A percentile compares a stretch with the other conserved stretches of the same genome.
These are phyloP conservation scores for Pristis pectinata DNA, from an alignment of 2,797 vertebrate species.

Conservation along the genomic window DNA sequence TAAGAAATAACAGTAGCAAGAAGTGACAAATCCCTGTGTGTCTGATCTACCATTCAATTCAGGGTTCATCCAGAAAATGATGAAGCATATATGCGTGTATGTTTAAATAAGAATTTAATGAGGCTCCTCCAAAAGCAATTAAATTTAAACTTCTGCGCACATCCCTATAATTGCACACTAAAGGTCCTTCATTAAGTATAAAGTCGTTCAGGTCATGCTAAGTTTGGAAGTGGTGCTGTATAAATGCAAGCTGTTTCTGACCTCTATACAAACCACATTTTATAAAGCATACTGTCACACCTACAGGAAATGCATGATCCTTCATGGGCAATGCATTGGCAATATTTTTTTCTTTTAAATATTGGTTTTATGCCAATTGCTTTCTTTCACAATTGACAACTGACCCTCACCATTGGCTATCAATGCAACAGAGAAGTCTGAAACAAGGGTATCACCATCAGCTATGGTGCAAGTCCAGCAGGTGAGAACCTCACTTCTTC, in stretches of 20 bases:
- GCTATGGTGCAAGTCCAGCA: background rate
- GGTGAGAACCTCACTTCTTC: background rate
- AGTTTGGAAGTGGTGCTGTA: background rate
- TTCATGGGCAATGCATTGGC: background rate
- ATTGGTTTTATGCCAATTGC: background rate
- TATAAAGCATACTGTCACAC: background rate
- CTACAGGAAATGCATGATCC: background rate
- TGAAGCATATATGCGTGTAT: too few relatives aligned
- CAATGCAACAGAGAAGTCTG: background rate
- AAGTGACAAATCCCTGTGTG: too few relatives aligned
- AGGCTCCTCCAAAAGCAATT: too few relatives aligned
- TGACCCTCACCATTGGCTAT: background rate
- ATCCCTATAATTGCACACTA: background rate
- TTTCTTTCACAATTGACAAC: background rate
- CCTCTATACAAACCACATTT: background rate
- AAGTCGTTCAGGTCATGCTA: background rate
- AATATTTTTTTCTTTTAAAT: background rate
- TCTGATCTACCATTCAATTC: too few relatives aligned
- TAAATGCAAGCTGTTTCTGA: background rate
- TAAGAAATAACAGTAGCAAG: too few relatives aligned
- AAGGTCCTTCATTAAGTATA: background rate
- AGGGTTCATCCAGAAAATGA: too few relatives aligned
- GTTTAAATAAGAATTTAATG: too few relatives aligned
- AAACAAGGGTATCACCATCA: background rate
- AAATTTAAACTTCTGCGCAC: too few relatives aligned